Conservation (phyloP, 1,140 invertebrate genomes). For the Brachionus manjavacas region DNA sequence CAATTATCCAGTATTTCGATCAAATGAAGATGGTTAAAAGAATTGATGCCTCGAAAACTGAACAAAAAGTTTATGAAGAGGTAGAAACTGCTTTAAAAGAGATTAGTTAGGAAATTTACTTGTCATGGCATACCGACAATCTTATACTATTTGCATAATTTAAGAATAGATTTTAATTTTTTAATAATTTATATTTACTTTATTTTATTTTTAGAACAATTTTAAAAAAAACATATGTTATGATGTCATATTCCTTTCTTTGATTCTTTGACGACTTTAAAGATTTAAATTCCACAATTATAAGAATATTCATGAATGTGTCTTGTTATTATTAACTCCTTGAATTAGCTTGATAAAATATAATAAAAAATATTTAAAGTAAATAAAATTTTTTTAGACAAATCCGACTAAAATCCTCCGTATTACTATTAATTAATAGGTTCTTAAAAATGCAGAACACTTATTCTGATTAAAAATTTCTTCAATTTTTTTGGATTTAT, state of each 20-base stretch:
- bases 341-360: no score
- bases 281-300: no score
- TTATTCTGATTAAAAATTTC: no score
- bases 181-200: background rate
- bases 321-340: no score
- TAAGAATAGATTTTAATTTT: background rate
- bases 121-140: background rate
- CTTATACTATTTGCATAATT: background rate
- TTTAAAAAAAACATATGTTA: background rate
- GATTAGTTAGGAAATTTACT: background rate
- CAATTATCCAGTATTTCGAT: conserved; percentile 83
- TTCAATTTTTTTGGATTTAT: no score
- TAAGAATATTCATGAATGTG: no score
- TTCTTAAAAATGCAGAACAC: no score
- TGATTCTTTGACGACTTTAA: no score
- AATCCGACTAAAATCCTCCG: no score
- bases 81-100: conserved; percentile 12
- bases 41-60: conserved; percentile 68
- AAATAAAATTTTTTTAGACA: no score
- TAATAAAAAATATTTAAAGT: no score
- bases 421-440: no score
- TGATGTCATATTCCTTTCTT: background rate
- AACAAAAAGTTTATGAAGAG: conserved; percentile 64
- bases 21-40: conserved; percentile 68
- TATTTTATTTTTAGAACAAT: background rate